phyloP scores from a whole-genome alignment of 2,113 vertebrate species.

The Pseudolaguvia tuberculata region DNA sequence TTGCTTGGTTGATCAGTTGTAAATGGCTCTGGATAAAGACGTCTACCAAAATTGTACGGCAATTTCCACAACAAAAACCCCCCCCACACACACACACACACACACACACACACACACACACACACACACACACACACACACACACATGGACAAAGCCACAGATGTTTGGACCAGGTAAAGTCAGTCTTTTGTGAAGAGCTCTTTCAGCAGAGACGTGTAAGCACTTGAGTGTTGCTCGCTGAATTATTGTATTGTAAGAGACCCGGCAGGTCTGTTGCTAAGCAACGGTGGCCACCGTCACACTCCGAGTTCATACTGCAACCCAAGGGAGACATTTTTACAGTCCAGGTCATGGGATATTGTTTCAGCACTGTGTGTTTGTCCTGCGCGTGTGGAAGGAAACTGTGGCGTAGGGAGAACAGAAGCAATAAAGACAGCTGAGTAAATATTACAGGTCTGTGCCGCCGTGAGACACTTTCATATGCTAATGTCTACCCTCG shows the following conservation, averaged over 20 bases:
- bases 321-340: slow-evolving; percentile 42
- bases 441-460: slow-evolving; percentile 47
- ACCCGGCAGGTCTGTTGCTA: slow-evolving; percentile 46
- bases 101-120: too few relatives aligned
- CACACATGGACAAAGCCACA: slow-evolving; percentile 9
- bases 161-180: slow-evolving; percentile 33
- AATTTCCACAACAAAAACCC: too few relatives aligned
- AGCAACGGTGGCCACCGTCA: slow-evolving; percentile 46
- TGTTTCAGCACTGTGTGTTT: slow-evolving; percentile 33
- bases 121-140: not conserved
- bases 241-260: slow-evolving; percentile 34
- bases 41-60: too few relatives aligned
- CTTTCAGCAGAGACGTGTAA: slow-evolving; percentile 22
- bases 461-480: slow-evolving; percentile 42
- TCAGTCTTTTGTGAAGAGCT: slow-evolving; percentile 39
- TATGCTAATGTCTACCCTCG: slow-evolving; percentile 46
- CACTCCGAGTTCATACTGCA: slow-evolving; percentile 39
- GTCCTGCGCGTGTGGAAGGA: slow-evolving; percentile 43
- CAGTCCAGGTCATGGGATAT: slow-evolving; percentile 41
- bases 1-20: too few relatives aligned
- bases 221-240: slow-evolving; percentile 31
- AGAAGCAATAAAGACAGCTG: slow-evolving; percentile 39
- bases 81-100: too few relatives aligned
- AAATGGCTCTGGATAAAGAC: too few relatives aligned
- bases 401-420: slow-evolving; percentile 33